phyloP scores from a whole-genome alignment of 1,140 invertebrate species.

The Eupristina koningsbergeri region DNA sequence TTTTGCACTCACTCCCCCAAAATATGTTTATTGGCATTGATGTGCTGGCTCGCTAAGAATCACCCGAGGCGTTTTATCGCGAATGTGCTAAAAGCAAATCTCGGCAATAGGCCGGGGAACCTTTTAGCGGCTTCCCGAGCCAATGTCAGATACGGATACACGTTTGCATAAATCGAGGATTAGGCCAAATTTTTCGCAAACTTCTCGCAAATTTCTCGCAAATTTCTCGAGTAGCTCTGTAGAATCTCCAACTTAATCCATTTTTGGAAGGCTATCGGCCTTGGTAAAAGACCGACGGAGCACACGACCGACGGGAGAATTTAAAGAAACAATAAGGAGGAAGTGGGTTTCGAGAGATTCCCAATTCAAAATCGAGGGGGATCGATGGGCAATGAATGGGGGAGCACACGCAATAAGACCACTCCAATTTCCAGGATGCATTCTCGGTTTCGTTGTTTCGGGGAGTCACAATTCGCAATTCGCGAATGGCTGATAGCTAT shows the following conservation, averaged over 20 bases:
- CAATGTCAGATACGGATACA: constrained; percentile 61
- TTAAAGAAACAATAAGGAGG: background rate
- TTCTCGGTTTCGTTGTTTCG: constrained; percentile 29
- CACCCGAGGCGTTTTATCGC: constrained; percentile 70
- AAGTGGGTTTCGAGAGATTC: background rate
- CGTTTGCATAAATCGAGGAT: constrained; percentile 50
- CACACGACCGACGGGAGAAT: no score
- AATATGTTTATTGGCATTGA: constrained; percentile 65
- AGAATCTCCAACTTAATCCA: constrained; percentile 41
- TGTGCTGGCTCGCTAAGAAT: constrained; percentile 52
- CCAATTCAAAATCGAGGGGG: background rate
- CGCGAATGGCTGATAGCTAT: constrained; percentile 60
- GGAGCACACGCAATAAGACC: constrained; percentile 17
- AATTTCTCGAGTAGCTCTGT: constrained; percentile 22
- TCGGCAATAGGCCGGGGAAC: constrained; percentile 70
- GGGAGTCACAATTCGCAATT: constrained; percentile 48
- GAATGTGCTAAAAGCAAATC: constrained; percentile 74
- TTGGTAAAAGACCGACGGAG: background rate
- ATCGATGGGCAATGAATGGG: background rate
- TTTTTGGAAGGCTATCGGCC: constrained; percentile 25
- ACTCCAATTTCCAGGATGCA: constrained; percentile 33
- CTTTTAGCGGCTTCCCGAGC: constrained; percentile 71
- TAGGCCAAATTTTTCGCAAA: no score
- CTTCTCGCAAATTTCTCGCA: no score
- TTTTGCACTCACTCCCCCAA: background rate